These are phyloP conservation scores for Oxystoma pomonae DNA, from an alignment of 2,888 invertebrate genomes.

Conservation along the genomic window DNA sequence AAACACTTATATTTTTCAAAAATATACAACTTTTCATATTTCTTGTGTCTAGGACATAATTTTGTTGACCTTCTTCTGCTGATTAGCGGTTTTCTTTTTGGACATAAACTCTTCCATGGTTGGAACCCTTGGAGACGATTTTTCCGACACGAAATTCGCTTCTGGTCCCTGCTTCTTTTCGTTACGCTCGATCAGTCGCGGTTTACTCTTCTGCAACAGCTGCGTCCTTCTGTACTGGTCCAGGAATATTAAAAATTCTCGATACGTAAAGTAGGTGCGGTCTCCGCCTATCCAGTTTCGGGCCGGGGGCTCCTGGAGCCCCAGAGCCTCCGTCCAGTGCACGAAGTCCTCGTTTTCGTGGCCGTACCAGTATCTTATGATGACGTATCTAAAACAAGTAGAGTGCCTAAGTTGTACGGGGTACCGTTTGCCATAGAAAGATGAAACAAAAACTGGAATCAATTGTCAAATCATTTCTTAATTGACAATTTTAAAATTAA, in stretches of 20 bases:
- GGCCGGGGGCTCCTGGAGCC: constrained; percentile 65
- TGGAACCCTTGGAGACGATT: constrained; percentile 50
- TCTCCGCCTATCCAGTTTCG: constrained; percentile 68
- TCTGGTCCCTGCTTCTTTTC: constrained; percentile 29
- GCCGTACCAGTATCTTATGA: constrained; percentile 73
- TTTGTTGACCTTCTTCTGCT: constrained; percentile 33
- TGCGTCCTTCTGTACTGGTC: constrained; percentile 57
- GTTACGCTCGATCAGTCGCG: constrained; percentile 28
- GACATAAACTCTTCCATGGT: constrained; percentile 55
- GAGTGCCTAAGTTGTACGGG: too few relatives aligned
- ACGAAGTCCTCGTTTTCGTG: constrained; percentile 68
- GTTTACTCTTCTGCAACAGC: constrained; percentile 47
- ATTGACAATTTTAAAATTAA: too few relatives aligned
- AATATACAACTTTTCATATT: too few relatives aligned
- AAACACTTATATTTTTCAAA: too few relatives aligned
- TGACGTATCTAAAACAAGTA: constrained; percentile 73
- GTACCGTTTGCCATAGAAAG: too few relatives aligned
- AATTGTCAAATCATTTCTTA: too few relatives aligned
- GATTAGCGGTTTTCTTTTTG: constrained; percentile 43
- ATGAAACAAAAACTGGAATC: too few relatives aligned
- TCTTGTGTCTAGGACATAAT: constrained; percentile 28
- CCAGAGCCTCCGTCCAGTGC: constrained; percentile 66
- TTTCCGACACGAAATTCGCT: constrained; percentile 34
- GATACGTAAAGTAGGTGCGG: constrained; percentile 66
- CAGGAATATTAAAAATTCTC: constrained; percentile 63